Conservation (phyloP, 2,113 vertebrate genomes). For the Zosterops hypoxanthus region DNA sequence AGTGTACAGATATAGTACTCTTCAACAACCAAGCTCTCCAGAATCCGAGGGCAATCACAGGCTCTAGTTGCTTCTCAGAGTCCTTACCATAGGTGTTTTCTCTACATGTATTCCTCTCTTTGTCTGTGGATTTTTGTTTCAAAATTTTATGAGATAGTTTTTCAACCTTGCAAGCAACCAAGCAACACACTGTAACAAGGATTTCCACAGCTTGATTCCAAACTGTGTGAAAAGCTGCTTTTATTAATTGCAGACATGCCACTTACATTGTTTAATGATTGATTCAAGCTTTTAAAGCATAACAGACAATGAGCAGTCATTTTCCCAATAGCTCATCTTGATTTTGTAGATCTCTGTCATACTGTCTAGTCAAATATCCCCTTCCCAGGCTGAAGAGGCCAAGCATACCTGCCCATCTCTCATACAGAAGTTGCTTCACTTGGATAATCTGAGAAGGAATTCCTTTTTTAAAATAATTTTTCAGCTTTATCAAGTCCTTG, state of each 20-base stretch:
- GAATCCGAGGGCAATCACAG: background rate
- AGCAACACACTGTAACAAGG: background rate
- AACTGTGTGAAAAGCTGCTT: background rate
- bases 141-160: background rate
- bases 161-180: background rate
- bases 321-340: background rate
- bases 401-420: rapidly evolving
- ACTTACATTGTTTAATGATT: background rate
- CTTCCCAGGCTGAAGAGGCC: background rate
- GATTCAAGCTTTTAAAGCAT: background rate
- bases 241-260: background rate
- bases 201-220: background rate
- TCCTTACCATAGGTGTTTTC: background rate
- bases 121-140: background rate
- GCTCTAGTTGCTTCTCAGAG: background rate
- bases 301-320: background rate
- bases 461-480: background rate
- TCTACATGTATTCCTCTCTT: background rate
- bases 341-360: background rate
- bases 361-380: background rate
- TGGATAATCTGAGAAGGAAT: background rate
- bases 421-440: background rate
- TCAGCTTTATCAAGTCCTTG: background rate
- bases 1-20: background rate
- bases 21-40: background rate